Conservation (phyloP, 2,888 invertebrate genomes). For the Calameuta pallipes region DNA sequence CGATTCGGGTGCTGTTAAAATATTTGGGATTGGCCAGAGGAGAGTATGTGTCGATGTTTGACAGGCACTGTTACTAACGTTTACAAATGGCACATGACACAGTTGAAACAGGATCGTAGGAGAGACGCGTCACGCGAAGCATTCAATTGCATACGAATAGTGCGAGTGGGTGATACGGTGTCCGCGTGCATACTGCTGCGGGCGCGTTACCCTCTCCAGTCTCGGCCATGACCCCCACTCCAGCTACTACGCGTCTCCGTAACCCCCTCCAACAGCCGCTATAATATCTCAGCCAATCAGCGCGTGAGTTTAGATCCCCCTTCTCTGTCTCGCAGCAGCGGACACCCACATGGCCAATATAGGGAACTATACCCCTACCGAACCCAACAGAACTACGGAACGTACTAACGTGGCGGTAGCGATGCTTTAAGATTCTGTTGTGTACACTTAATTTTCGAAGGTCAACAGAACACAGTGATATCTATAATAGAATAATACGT, state of each 20-base stretch:
- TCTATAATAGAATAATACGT: background rate
- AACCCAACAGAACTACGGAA: background rate
- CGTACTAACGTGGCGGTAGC: background rate
- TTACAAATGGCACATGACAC: background rate
- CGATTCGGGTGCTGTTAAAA: background rate
- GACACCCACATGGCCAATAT: background rate
- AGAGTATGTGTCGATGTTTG: background rate
- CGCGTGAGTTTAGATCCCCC: background rate
- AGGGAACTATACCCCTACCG: background rate
- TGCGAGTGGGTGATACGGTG: slow-evolving; percentile 36
- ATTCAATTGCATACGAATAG: background rate
- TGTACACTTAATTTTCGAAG: background rate
- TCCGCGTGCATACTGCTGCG: slow-evolving; percentile 55
- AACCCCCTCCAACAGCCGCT: slow-evolving; percentile 8
- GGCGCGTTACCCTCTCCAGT: slow-evolving; percentile 42
- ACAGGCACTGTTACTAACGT: background rate
- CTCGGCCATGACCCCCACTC: slow-evolving; percentile 21
- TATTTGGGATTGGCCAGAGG: background rate
- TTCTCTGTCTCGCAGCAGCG: background rate
- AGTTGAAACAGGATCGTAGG: background rate
- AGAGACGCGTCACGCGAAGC: background rate
- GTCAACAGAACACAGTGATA: background rate
- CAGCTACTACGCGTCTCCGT: slow-evolving; percentile 18
- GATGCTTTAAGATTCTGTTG: background rate
- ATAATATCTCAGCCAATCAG: background rate